Base-by-base conservation (phyloP, 2,888 invertebrate genomes). In the Horisme vitalbata region DNA sequence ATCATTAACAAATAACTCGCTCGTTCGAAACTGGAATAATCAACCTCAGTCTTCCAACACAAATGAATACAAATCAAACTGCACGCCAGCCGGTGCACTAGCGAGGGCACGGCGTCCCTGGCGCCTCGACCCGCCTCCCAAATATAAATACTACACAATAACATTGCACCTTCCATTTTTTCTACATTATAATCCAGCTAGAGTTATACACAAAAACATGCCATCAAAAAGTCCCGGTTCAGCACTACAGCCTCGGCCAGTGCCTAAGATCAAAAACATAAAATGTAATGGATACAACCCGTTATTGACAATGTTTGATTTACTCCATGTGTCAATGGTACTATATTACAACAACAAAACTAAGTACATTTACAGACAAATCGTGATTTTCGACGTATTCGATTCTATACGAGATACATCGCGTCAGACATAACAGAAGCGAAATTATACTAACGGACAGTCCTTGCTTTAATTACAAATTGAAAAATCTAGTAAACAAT, bases 1-100 rank as follows among this genome's bases (percentile, higher is more conserved):
- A 85, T 88, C 84, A 88, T 87, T 86, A 89, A 89, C 89, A 89
- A 87, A 83, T 86, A 87, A 87, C 85, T 84, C 81, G 82, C 84
- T 80, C 84, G 80, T 84, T 80, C 83, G 80, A 79, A 83, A 85
- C 83, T 87, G 88, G 88, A 89, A 89, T 88, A 82, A 78, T 86
- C 79, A 85, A 87, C 81, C 79, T 88, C 88, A 88, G 88, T 88
- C 88, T 88, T 87, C 82, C 85, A 83, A 84, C 86, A 81, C 82
- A 83, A 83, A 79, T 76, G 69, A 79, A 81, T 79, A 76, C 76
- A 75, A 79, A 78, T 71, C 75, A 71, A 81, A 76, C 80, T 71
- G 69, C 65, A 61, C 68, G 71, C 55, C 76, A 68, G 8, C 10
- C n/a, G 11, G 8, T 8, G 28, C 31, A 1, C 6, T 1, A 15